Evolutionary conservation across 2,888 invertebrate species (phyloP), one percentile per base, ranked within the genome.

Genomic region (Panopea generosa): DNA sequence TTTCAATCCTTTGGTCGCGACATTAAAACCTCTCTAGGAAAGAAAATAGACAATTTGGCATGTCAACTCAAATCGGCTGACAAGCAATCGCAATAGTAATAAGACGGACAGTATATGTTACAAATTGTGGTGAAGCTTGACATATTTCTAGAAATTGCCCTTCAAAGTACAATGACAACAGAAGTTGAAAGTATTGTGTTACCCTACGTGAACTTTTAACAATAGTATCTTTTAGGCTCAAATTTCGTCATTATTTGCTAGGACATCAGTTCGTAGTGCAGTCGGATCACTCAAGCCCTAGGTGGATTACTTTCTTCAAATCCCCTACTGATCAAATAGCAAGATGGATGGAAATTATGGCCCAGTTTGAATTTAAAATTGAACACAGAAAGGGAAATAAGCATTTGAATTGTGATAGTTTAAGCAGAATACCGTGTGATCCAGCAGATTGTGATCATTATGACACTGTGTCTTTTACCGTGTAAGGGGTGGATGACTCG

Each of bases 271-370:
- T 84, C 33, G 9, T 74, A 0, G 43, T 86, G 9, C 27, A 83
- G 33, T 83, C 86, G 14, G 84, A 85, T 52, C 82, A 86, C 63
- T 55, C 69, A 2, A 75, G 82, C 14, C 49, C 83, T 4, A 40
- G 33, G 7, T 85, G 85, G 83, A 38, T 82, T n/a, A 63, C 38
- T 26, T 74, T 57, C n/a, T 77, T 82, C 27, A 82, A 82, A 38
- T 59, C 77, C 0, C 82, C 70, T 1, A 76, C 77, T n/a, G 83
- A 76, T 26, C 38, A 63, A 22, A 55, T n/a, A n/a, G n/a, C n/a
- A n/a, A n/a, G n/a, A n/a, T n/a, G n/a, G n/a, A n/a, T n/a, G n/a
- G n/a, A n/a, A n/a, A n/a, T n/a, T n/a, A n/a, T n/a, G n/a, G n/a
- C n/a, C n/a, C n/a, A n/a, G n/a, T n/a, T n/a, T n/a, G n/a, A n/a